Evolutionary conservation across 64 coral and sea anemone genomes (phyloP), one percentile per base, ranked within the genome.

Genomic region (Montipora cactus): DNA sequence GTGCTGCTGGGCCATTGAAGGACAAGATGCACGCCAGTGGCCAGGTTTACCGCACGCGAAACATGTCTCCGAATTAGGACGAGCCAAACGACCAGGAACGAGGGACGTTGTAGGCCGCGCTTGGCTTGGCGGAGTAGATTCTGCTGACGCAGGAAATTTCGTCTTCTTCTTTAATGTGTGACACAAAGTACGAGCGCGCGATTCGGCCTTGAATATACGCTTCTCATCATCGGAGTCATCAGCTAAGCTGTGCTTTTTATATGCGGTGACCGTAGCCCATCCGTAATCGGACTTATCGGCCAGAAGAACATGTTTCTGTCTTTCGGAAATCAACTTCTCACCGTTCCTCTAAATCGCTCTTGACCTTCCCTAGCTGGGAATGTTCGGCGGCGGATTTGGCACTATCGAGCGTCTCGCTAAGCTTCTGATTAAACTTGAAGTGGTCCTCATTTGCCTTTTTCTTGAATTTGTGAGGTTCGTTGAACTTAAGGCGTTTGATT

Each of bases 251-350:
- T 85, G 74, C 49, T 47, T 92, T 14, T 92, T 87, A 14, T 92
- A 92, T 86, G 78, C 80, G 58, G 22, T 2, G 10, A 92, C 69
- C 13, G 44, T 85, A 15, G 79, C 18, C 79, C 79, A 83, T 2
- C 67, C 67, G 74, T 12, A 73, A 92, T 37, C 37, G 37, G 37
- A 37, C 37, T 37, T 37, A 37, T 37, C 37, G 37, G 37, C 37
- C 37, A 37, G 61, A 47, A 92, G 79, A 84, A 84, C 75, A 7
- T 83, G 79, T 5, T 92, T 92, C 14, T 92, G 90, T 2, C 79
- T n/a, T 64, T 81, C 79, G 48, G 44, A 68, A 49, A 79, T 53
- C 3, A 89, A 46, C 16, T 28, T 77, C 87, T 89, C 72, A 89
- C 87, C 87, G 25, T 77, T 89, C 23, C 11, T 89, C 19, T 77